Base-by-base conservation (phyloP, 2,888 invertebrate genomes). In the Mylabris sibirica region DNA sequence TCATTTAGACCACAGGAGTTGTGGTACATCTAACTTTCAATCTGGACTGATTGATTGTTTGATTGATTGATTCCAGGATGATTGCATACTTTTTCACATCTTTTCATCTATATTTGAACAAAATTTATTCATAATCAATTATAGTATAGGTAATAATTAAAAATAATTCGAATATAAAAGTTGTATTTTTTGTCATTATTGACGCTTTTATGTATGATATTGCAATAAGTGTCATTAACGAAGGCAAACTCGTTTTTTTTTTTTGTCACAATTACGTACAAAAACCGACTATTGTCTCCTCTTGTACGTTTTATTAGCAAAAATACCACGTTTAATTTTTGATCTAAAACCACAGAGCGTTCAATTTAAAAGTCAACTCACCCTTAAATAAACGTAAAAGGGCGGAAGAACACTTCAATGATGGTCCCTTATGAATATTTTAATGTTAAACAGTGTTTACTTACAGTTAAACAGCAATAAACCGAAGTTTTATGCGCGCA, bases 1-100 rank as follows among this genome's bases (percentile, higher is more conserved):
- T 83, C 82, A 82, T 83, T 82, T 82, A 81, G 77, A 74, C 75
- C 75, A 74, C 44, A 26, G 67, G 75, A 77, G 72, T 30, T 30
- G 30, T 30, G 30, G 30, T 77, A 77, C 77, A 78, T 79, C 77
- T 76, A 74, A 74, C 74, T 76, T 76, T 77, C 78, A 78, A 73
- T 78, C 61, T 79, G 80, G 30, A 78, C 76, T 78, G 78, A 80
- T 80, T 75, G 77, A 75, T 76, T 77, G 75, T 74, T 80, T 75
- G 77, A 75, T 76, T 77, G 75, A 75, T 80, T 75, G 77, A 75
- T 76, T 77, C 74, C 73, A 64, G 68, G 68, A 72, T 71, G 73
- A 73, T 69, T 75, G 67, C 63, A 63, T 30, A 38, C 49, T 60
- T 65, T 65, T 26, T 53, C 12, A 9, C 20, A 1, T 17, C 9